Evolutionary conservation across 2,888 invertebrate genomes (phyloP), one percentile per base, ranked within the genome.

Genomic region (Polydrusus cervinus): DNA sequence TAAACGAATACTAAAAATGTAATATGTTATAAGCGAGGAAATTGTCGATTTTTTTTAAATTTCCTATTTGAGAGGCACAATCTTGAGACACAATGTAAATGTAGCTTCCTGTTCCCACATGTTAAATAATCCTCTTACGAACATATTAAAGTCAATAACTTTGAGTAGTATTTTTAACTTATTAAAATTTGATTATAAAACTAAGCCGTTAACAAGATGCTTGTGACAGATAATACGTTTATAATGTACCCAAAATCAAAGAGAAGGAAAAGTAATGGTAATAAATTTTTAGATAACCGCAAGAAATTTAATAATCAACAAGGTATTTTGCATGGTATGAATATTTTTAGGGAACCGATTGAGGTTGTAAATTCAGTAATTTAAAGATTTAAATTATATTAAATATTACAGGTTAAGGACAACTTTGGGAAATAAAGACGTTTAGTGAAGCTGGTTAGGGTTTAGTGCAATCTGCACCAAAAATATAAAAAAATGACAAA

Each of bases 101-200:
- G n/a, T 34, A 25, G 73, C 73, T 73, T 67, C 73, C 73, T 34
- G 73, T 73, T 73, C 73, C 73, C 73, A 73, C 67, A 67, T 57
- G 40, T 51, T 57, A 60, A 67, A 66, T 73, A 73, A 73, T 57
- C 73, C 40, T 14, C 73, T 73, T 73, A 73, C 25, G 25, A 25
- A 9, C 1, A n/a, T 53, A 49, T 53, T 66, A 53, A 40, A 66
- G 53, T 40, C 61, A 70, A 61, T 51, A 49, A 62, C 51, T 38
- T 51, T 61, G 70, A 70, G 14, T 11, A 14, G 53, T 25, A 11
- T 25, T 53, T 53, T 53, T 55, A 60, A 60, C 70, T 70, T 61
- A 69, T 49, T 70, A 70, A 61, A 47, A 62, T 62, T 51, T 69
- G 34, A 69, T 61, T 61, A n/a, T n/a, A 60, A 70, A 70, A 70